Evolutionary conservation across 2,113 vertebrate species (phyloP).

Genomic region (Pontoporia blainvillei): DNA sequence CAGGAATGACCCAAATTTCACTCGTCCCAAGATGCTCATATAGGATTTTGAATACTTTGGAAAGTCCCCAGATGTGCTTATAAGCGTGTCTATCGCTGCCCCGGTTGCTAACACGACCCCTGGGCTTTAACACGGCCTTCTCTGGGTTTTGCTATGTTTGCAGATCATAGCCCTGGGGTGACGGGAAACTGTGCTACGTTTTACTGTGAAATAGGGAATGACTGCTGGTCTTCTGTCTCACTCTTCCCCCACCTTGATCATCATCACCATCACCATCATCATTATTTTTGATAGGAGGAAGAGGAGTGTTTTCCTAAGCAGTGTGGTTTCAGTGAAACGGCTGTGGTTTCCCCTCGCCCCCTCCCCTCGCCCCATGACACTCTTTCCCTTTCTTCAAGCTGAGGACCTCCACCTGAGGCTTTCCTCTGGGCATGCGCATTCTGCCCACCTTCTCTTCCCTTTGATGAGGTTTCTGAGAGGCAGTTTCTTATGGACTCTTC

Average conservation of each 20-base stretch:
- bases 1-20: neutral
- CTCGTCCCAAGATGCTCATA: neutral
- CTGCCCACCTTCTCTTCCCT: neutral
- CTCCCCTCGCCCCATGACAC: accelerated
- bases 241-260: neutral
- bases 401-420: neutral
- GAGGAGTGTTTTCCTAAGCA: neutral
- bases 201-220: neutral
- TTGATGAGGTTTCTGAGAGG: neutral
- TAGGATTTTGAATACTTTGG: neutral
- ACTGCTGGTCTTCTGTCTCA: neutral
- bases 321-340: neutral
- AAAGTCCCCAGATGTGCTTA: neutral
- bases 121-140: neutral
- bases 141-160: neutral
- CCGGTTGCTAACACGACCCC: neutral
- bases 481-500: neutral
- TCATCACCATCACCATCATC: neutral
- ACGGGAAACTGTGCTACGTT: neutral
- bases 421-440: neutral
- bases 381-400: neutral
- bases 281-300: neutral
- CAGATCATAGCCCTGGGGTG: neutral
- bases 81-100: neutral
- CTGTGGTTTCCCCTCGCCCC: neutral